Base-by-base conservation (phyloP, 2,888 invertebrate genomes). In the Heteromurus nitidus region DNA sequence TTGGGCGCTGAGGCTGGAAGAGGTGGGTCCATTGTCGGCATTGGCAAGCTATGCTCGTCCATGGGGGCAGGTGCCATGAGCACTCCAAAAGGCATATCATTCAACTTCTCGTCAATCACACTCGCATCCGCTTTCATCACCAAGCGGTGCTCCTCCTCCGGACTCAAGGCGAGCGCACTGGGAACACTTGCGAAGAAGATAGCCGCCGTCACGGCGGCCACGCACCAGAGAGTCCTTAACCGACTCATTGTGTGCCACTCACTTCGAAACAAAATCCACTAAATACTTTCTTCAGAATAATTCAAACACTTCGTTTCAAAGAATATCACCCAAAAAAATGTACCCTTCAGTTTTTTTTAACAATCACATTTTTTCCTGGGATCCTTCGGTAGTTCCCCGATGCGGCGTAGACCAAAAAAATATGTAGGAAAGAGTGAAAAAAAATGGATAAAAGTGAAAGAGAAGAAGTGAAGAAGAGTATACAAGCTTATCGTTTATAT, bases 11-110 rank as follows among this genome's bases (percentile, higher is more conserved):
- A n/a, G 30, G 74, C 58, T 3, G 84, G 83, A 22, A 86, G 74
- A 60, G 83, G 79, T 22, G 86, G 86, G 72, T 86, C 86, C 85
- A 86, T 85, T 18, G 86, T 85, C 13, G 86, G 86, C 18, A 86
- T 30, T 0, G 74, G 82, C 30, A 82, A 67, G 30, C 60, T 53
- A n/a, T 70, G 65, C 36, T 76, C 82, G 31, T 74, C 68, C 22
- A 58, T 5, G 1, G 80, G 80, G 7, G 80, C 83, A 22, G 86
- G 86, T 9, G 86, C 83, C 69, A 68, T 74, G 68, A 86, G 69
- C 44, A 73, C 75, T 36, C 80, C 82, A 47, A 72, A 83, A 1
- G 86, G 86, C 44, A 87, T 60, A 60, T 85, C 82, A 53, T 83
- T 82, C 36, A 87, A 76, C 55, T 86, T 86, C 28, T 83, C 83